Evolutionary conservation across 2,797 vertebrate genomes (phyloP), one percentile per base, ranked within the genome.

Genomic region (Rhinophrynus dorsalis): DNA sequence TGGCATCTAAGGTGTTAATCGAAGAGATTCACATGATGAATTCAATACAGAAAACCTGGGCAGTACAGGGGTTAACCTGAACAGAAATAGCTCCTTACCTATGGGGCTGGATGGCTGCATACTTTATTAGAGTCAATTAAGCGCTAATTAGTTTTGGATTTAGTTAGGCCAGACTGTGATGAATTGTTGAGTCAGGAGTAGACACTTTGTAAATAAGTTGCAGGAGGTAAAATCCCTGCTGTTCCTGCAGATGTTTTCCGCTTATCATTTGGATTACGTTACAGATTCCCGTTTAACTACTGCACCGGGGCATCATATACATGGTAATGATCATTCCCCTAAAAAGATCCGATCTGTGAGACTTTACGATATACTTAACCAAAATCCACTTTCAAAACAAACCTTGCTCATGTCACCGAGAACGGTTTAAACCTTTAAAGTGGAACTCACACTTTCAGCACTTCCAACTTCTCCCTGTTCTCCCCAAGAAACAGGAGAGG

Each of bases 121-220:
- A 64, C 50, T 70, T 80, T 74, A 78, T 78, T 67, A 80, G 84
- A 86, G 84, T 82, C 81, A 84, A 86, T 88, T 88, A 89, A 83
- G 76, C 73, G 63, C 82, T 87, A 88, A 89, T 89, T 86, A 85
- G 77, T 84, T 80, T 77, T 84, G 82, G 79, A 85, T 84, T 80
- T 63, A 63, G 70, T 32, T 68, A 67, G 80, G 40, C 67, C 65
- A 67, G 65, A 57, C 37, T 75, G 74, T 82, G 75, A 82, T 82
- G 62, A 76, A 84, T 77, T 75, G 67, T 70, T 72, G 63, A 69
- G 81, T 73, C 61, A 56, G 63, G 76, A 58, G 52, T 57, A 81
- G 77, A 75, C 75, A 79, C 70, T 80, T 69, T 61, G 66, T 60
- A 76, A 62, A 55, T 62, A 15, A 54, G 24, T 69, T 44, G 21